Conservation (phyloP, 2,113 vertebrate genomes). For the Hippopotamus amphibius region DNA sequence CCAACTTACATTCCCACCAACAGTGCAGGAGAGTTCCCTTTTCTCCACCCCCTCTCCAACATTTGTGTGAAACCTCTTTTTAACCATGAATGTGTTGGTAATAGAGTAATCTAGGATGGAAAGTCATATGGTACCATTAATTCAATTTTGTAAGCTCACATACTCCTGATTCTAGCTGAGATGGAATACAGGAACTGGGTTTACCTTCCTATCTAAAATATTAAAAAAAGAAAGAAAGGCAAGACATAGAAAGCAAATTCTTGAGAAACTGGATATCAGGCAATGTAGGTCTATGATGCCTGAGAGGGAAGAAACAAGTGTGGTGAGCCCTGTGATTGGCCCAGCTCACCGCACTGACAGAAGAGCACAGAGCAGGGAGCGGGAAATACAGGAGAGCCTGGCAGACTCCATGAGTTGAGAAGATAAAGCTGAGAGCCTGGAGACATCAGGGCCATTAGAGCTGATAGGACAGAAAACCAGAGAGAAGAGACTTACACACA, state of each 20-base stretch:
- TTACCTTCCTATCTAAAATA: neutral
- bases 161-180: neutral
- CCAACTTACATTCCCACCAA: no score
- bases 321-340: neutral
- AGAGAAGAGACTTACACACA: neutral
- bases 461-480: neutral
- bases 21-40: no score
- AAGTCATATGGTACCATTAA: neutral
- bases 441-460: neutral
- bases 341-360: neutral
- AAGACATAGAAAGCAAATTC: neutral
- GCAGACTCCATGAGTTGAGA: neutral
- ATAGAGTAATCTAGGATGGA: neutral
- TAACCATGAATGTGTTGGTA: neutral
- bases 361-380: neutral
- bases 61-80: no score
- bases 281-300: neutral
- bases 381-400: neutral
- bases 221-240: neutral
- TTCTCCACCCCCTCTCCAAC: no score
- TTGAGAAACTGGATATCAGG: neutral
- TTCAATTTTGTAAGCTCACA: neutral
- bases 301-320: neutral
- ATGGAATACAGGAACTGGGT: neutral
- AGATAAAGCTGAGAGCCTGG: neutral